Evolutionary conservation across 1,140 invertebrate species (phyloP).

Genomic region (Sitobion miscanthi): DNA sequence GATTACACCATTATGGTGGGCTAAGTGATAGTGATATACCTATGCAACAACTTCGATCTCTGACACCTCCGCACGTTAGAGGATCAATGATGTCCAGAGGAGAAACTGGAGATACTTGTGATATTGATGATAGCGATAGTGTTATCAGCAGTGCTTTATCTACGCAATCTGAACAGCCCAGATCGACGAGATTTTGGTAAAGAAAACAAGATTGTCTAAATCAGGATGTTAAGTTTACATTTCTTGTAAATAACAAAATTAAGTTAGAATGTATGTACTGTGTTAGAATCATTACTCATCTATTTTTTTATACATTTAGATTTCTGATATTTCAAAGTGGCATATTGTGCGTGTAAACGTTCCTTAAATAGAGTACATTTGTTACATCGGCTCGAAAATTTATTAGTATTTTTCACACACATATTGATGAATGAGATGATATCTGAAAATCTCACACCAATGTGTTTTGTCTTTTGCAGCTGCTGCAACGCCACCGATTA

Average conservation of each 20-base stretch:
- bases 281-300: conserved; percentile 24
- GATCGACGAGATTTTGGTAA: conserved; percentile 68
- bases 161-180: conserved; percentile 86
- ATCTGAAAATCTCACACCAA: conserved; percentile 34
- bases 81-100: conserved; percentile 64
- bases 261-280: neutral
- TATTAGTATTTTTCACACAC: conserved; percentile 35
- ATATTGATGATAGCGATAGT: conserved; percentile 86
- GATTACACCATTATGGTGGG: conserved; percentile 75
- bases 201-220: neutral
- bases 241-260: neutral
- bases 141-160: conserved; percentile 90
- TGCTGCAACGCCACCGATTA: conserved; percentile 56
- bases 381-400: conserved; percentile 31
- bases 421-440: conserved; percentile 33
- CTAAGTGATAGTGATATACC: conserved; percentile 82
- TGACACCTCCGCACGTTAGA: conserved; percentile 62
- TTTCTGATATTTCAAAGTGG: conserved; percentile 40
- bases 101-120: conserved; percentile 72
- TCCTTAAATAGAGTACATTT: conserved; percentile 27
- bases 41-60: conserved; percentile 63
- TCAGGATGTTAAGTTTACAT: neutral
- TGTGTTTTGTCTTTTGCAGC: conserved; percentile 54
- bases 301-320: conserved; percentile 35
- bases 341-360: conserved; percentile 22